Evolutionary conservation across 2,113 vertebrate genomes (phyloP), one percentile per base, ranked within the genome.

Genomic region (Thinocorus orbignyianus): DNA sequence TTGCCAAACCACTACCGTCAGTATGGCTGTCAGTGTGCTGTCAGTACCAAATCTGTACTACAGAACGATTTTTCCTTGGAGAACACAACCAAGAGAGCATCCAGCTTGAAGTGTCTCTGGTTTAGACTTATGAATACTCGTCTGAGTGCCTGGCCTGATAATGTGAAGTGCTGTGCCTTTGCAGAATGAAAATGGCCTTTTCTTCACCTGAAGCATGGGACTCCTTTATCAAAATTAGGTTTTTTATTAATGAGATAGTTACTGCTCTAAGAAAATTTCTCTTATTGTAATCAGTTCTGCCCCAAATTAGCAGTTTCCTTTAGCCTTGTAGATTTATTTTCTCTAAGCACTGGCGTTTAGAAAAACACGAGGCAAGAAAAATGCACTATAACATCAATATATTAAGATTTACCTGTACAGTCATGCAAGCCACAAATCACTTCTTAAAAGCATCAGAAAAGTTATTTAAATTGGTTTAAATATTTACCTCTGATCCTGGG

Each of bases 401-500:
- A 13, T 73, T 87, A 19, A 69, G 7, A 48, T 57, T 77, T 80
- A 83, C 9, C 13, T 44, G 61, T 65, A 49, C 7, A 44, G 49
- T 61, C 35, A 69, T 26, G 3, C 26, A 39, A 23, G 8, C 20
- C 12, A 54, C 31, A 86, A 10, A 72, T 35, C 31, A 6, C 6
- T 46, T 66, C 37, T 65, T 28, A 37, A 86, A 96, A 52, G 28
- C 11, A 73, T 55, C 5, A 60, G 31, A 57, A 76, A 80, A 86
- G 12, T 73, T 80, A 65, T 9, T 65, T 86, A 86, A 78, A 77
- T 82, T 51, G 3, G 5, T 79, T 68, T 71, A 86, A 94, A 80
- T 94, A 52, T 44, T 90, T 97, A 97, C 97, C 95, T 96, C 22
- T 90, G 86, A 66, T 94, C 64, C 76, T 0, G 3, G 28, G 51